These are phyloP conservation scores for Malurus cyaneus DNA, from an alignment of 2,113 vertebrate species.

Conservation along the genomic window DNA sequence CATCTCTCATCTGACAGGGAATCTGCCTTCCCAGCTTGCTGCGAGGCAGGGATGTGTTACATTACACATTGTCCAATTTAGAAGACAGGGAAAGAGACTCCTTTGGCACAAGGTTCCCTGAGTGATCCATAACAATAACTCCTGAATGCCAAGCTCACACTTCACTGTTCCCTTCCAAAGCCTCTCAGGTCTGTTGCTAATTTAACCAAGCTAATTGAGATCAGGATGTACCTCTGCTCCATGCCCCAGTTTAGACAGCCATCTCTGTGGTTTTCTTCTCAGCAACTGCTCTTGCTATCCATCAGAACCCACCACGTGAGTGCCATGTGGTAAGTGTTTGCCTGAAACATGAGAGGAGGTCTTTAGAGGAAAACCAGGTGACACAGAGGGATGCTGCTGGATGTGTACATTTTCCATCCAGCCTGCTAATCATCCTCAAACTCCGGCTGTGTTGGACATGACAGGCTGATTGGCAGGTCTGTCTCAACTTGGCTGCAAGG, in stretches of 20 bases:
- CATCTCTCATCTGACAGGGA: slow-evolving; percentile 26
- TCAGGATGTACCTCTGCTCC: slow-evolving; percentile 12
- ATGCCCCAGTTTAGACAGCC: slow-evolving; percentile 45
- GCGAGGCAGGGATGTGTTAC: neutral
- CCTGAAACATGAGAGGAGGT: slow-evolving; percentile 49
- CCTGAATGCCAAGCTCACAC: neutral
- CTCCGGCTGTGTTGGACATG: neutral
- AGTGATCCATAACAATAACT: slow-evolving; percentile 7
- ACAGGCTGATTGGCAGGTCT: neutral
- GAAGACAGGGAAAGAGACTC: neutral
- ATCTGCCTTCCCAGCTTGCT: slow-evolving; percentile 16
- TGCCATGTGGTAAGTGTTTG: slow-evolving; percentile 47
- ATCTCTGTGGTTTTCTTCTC: slow-evolving; percentile 34
- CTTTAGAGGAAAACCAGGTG: slow-evolving; percentile 18
- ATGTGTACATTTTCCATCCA: neutral
- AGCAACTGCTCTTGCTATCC: slow-evolving; percentile 65
- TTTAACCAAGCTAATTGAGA: slow-evolving; percentile 27
- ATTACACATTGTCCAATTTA: neutral
- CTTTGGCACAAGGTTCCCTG: neutral
- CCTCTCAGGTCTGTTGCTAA: slow-evolving; percentile 35
- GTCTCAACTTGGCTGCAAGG: neutral
- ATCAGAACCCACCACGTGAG: slow-evolving; percentile 47
- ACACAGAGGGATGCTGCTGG: slow-evolving; percentile 5
- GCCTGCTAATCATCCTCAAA: neutral
- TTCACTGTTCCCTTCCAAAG: slow-evolving; percentile 43